phyloP scores from a whole-genome alignment of 2,113 vertebrate species.

The Etia nguti region DNA sequence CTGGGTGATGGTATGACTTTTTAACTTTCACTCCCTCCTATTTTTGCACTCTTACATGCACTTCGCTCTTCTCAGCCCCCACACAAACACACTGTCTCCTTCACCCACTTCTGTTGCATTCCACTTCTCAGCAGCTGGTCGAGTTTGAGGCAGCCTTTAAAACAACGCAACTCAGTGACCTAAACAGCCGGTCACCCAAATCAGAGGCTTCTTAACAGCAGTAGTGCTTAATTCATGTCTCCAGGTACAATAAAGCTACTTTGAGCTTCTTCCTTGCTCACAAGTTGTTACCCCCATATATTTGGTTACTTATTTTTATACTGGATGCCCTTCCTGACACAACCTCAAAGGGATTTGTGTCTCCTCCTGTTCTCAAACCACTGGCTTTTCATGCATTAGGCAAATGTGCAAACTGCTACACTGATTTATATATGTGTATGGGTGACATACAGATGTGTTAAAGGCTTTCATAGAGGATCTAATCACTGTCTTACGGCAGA shows the following conservation, averaged over 20 bases:
- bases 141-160: background rate
- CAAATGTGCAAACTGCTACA: background rate
- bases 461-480: background rate
- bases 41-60: background rate
- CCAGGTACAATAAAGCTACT: background rate
- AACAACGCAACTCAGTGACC: background rate
- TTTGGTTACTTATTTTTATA: background rate
- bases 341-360: background rate
- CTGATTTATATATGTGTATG: background rate
- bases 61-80: background rate
- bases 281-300: background rate
- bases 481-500: background rate
- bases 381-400: background rate
- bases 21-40: background rate
- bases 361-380: background rate
- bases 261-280: background rate
- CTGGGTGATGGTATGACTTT: background rate
- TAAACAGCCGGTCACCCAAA: background rate
- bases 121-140: conserved; percentile 2
- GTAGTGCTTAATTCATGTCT: background rate
- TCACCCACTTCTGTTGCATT: background rate
- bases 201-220: background rate
- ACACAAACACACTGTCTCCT: background rate
- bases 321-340: background rate
- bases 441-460: background rate